Evolutionary conservation across 2,888 invertebrate species (phyloP).

Genomic region (Acleris literana): DNA sequence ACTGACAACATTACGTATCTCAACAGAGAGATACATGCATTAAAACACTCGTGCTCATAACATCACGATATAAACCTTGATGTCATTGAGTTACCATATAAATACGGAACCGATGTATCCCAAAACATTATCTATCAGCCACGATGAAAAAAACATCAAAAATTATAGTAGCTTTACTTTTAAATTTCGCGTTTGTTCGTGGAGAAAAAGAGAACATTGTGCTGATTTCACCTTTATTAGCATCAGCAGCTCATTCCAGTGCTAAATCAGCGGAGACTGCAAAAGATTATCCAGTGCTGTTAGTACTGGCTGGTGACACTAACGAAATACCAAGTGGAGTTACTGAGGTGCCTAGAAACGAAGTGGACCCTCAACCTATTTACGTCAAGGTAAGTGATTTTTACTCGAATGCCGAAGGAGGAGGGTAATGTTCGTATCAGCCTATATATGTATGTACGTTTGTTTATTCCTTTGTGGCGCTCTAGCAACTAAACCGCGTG

Average conservation of each 20-base stretch:
- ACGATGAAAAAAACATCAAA: slow-evolving; percentile 54
- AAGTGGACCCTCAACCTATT: slow-evolving; percentile 51
- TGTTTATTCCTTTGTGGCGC: too few species aligned
- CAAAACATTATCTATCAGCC: slow-evolving; percentile 53
- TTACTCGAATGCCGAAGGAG: neutral
- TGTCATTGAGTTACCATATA: slow-evolving; percentile 63
- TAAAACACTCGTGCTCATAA: slow-evolving; percentile 37
- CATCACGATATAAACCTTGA: slow-evolving; percentile 62
- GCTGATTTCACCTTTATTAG: slow-evolving; percentile 60
- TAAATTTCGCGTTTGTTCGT: slow-evolving; percentile 31
- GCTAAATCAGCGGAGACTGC: slow-evolving; percentile 59
- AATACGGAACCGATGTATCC: slow-evolving; percentile 61
- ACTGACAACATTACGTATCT: too few species aligned
- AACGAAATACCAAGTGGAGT: slow-evolving; percentile 36
- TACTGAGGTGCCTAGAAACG: slow-evolving; percentile 36
- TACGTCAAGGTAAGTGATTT: slow-evolving; percentile 66
- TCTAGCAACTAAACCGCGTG: too few species aligned
- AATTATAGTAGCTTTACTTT: slow-evolving; percentile 27
- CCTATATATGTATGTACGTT: too few species aligned
- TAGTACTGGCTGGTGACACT: slow-evolving; percentile 55
- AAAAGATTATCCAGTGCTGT: slow-evolving; percentile 69
- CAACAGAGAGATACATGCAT: neutral
- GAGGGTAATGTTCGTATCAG: too few species aligned
- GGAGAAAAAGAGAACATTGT: slow-evolving; percentile 48
- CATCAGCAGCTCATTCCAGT: slow-evolving; percentile 53